Conservation (phyloP, 2,797 vertebrate genomes). For the Girardinus metallicus region DNA sequence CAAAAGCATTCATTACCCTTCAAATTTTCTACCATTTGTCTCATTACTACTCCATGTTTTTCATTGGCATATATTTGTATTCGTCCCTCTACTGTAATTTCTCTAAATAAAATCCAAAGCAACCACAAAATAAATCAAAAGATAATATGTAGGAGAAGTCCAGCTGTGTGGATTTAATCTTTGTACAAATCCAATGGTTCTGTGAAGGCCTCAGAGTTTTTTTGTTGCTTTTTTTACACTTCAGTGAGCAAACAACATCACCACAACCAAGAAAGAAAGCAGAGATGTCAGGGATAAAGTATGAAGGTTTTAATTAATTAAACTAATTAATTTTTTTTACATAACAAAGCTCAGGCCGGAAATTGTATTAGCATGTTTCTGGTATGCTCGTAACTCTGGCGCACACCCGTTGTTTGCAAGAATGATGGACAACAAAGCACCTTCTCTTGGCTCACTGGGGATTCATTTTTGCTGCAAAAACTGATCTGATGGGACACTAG, state of each 20-base stretch:
- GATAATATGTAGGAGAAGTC: not conserved
- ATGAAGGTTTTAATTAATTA: too few species aligned
- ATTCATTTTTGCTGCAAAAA: too few species aligned
- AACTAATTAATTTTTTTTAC: too few species aligned
- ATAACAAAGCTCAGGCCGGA: too few species aligned
- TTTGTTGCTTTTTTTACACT: too few species aligned
- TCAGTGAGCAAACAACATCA: not conserved
- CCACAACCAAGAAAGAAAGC: not conserved
- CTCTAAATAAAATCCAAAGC: not conserved
- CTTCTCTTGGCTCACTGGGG: too few species aligned
- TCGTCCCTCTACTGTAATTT: not conserved
- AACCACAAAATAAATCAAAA: not conserved
- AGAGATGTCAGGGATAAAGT: not conserved
- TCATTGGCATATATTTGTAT: not conserved
- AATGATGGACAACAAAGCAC: too few species aligned
- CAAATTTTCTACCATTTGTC: not conserved
- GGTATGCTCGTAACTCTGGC: too few species aligned
- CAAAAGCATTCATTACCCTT: not conserved
- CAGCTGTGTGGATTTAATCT: not conserved
- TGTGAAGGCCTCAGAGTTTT: not conserved
- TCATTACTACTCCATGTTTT: not conserved
- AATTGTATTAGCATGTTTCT: too few species aligned
- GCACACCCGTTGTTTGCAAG: too few species aligned
- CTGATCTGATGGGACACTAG: too few species aligned
- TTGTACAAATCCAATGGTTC: not conserved